phyloP scores from a whole-genome alignment of 1,140 invertebrate species.

The Diprion similis region DNA sequence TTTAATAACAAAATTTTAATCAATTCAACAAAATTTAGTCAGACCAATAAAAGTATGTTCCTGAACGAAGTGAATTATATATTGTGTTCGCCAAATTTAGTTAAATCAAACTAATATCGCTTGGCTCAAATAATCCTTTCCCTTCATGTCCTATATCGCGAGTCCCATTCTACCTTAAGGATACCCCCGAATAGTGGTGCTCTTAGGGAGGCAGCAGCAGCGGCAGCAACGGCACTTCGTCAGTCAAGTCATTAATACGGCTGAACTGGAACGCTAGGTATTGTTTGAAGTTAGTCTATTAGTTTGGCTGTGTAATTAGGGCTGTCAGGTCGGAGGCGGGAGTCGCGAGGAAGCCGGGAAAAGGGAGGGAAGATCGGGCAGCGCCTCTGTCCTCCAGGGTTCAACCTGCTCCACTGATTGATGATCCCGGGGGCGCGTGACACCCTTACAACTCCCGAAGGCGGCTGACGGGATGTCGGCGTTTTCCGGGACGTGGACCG shows the following conservation, averaged over 20 bases:
- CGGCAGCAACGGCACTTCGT: not conserved
- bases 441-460: slow-evolving; percentile 2
- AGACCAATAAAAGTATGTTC: too few species aligned
- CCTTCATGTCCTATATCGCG: too few species aligned
- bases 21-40: too few species aligned
- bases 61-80: too few species aligned
- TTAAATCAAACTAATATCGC: too few species aligned
- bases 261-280: not conserved
- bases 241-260: slow-evolving; percentile 15
- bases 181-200: too few species aligned
- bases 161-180: too few species aligned
- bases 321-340: slow-evolving; percentile 17
- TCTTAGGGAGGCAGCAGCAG: not conserved
- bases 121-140: too few species aligned
- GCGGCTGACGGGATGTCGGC: not conserved
- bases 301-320: slow-evolving; percentile 25
- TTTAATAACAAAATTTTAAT: too few species aligned
- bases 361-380: slow-evolving; percentile 1
- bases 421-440: not conserved
- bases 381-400: slow-evolving; percentile 1
- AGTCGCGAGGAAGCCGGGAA: not conserved
- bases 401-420: slow-evolving; percentile 1
- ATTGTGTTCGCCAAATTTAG: too few species aligned
- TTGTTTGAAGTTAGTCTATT: slow-evolving; percentile 29
- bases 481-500: not conserved